Evolutionary conservation across 2,888 invertebrate species (phyloP).

Genomic region (Phengaris alcon): DNA sequence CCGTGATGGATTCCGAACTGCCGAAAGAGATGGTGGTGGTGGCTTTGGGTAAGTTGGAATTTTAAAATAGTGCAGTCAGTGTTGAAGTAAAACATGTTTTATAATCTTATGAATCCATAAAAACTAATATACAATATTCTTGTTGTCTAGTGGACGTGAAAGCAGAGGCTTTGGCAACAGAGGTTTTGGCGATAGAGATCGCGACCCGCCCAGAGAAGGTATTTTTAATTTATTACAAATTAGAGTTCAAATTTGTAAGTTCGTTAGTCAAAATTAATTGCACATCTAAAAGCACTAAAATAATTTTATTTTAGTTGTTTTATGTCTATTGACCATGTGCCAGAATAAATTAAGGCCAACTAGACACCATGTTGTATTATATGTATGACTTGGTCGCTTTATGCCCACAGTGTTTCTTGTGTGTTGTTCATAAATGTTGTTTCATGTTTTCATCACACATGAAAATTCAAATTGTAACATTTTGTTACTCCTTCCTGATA

Average conservation of each 20-base stretch:
- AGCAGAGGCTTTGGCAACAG: conserved; percentile 66
- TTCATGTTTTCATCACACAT: too few relatives aligned
- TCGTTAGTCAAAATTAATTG: not conserved
- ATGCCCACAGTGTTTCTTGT: conserved; percentile 55
- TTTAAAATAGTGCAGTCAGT: too few relatives aligned
- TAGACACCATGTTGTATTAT: conserved; percentile 56
- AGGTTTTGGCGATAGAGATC: conserved; percentile 66
- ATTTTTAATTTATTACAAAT: conserved; percentile 33
- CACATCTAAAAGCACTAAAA: conserved; percentile 8
- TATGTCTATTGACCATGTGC: conserved; percentile 47
- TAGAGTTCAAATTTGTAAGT: too few relatives aligned
- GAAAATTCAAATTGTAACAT: too few relatives aligned
- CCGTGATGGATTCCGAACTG: conserved; percentile 68
- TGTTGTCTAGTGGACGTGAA: conserved; percentile 49
- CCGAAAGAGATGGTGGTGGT: conserved; percentile 59
- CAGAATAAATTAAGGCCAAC: conserved; percentile 55
- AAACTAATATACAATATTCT: too few relatives aligned
- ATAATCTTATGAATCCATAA: too few relatives aligned
- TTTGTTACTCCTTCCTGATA: too few relatives aligned
- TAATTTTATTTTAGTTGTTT: conserved; percentile 33
- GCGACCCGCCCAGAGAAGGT: conserved; percentile 72
- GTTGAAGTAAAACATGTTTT: too few relatives aligned
- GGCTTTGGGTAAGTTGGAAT: conserved; percentile 45
- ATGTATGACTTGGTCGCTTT: conserved; percentile 59
- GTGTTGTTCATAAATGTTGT: not conserved